Evolutionary conservation across 2,888 invertebrate genomes (phyloP).

Genomic region (Zonitis immaculata): DNA sequence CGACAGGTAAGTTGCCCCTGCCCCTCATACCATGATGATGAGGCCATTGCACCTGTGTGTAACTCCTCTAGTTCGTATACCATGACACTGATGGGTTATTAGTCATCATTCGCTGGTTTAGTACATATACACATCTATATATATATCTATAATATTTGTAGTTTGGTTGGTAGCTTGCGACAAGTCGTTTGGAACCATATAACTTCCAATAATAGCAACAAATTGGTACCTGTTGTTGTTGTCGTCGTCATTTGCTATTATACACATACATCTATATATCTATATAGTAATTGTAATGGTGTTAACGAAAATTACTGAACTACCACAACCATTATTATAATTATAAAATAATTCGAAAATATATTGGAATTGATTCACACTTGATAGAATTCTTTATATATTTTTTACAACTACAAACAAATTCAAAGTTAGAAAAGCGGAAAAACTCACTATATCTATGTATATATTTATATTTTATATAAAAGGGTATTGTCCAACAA

Average conservation of each 20-base stretch:
- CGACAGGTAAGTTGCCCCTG: conserved; percentile 45
- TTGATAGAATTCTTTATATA: background rate
- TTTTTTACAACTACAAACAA: background rate
- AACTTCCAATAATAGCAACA: conserved; percentile 3
- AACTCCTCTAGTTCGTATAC: conserved; percentile 36
- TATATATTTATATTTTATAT: no score
- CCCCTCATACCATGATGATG: conserved; percentile 37
- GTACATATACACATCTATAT: background rate
- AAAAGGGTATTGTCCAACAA: background rate
- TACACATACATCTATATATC: no score
- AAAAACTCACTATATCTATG: background rate
- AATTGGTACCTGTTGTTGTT: background rate
- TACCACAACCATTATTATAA: background rate
- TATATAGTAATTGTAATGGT: background rate
- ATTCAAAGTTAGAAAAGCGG: background rate
- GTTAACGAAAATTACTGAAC: background rate
- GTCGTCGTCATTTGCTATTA: background rate
- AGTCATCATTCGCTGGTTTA: conserved; percentile 34
- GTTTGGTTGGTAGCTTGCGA: conserved; percentile 25
- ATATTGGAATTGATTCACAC: background rate
- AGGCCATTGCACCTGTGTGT: conserved; percentile 51
- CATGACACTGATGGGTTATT: conserved; percentile 44
- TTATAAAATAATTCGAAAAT: background rate
- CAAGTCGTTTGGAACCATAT: conserved; percentile 37
- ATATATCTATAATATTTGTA: conserved; percentile 13